phyloP scores from a whole-genome alignment of 2,113 vertebrate genomes.

The Empidonax traillii region DNA sequence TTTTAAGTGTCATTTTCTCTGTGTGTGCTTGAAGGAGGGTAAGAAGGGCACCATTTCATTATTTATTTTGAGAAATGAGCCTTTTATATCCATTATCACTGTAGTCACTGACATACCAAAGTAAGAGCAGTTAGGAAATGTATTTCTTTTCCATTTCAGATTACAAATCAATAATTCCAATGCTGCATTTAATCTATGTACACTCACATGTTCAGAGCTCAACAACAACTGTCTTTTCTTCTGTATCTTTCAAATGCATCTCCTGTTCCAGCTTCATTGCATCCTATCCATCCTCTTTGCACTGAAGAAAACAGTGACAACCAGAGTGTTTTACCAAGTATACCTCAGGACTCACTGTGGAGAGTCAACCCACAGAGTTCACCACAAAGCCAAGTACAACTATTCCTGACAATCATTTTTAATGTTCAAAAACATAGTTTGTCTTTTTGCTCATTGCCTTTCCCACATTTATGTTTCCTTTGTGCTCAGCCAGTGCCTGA shows the following conservation, averaged over 20 bases:
- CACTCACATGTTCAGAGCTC: neutral
- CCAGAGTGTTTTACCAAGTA: fast-evolving
- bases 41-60: neutral
- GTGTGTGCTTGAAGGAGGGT: neutral
- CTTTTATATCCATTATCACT: neutral
- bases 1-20: neutral
- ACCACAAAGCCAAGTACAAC: neutral
- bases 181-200: neutral
- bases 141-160: neutral
- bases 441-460: neutral
- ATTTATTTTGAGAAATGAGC: neutral
- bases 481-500: neutral
- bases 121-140: neutral
- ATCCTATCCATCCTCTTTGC: neutral
- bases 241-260: neutral
- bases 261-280: neutral
- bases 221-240: fast-evolving
- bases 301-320: neutral
- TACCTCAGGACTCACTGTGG: neutral
- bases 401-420: neutral
- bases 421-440: neutral
- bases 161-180: neutral
- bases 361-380: neutral
- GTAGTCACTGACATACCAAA: neutral
- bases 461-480: neutral